A percentile compares a stretch with the other conserved stretches of the same genome.
Evolutionary conservation across 1,140 invertebrate species (phyloP).

Genomic region (Lucilia sericata): DNA sequence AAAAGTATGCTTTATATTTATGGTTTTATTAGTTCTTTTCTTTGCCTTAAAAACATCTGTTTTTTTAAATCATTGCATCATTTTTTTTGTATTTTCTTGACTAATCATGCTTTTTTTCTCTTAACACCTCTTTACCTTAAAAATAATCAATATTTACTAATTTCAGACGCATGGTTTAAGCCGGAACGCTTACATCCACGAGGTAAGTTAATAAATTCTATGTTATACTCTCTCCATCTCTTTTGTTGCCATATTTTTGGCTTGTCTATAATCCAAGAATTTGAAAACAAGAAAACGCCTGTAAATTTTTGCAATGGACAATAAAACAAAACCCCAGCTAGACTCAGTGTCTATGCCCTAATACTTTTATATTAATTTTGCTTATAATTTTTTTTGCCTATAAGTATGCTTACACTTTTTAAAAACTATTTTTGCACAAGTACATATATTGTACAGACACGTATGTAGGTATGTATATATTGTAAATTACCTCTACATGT

Average conservation of each 20-base stretch:
- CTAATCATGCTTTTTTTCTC: slow-evolving; percentile 50
- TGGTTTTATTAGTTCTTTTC: background rate
- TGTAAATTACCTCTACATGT: background rate
- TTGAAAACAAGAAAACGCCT: background rate
- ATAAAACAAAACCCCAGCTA: background rate
- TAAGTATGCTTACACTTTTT: slow-evolving; percentile 6
- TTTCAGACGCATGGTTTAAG: slow-evolving; percentile 92
- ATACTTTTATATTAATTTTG: background rate
- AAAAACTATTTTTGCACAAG: background rate
- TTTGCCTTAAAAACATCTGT: background rate
- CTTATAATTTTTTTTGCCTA: slow-evolving; percentile 7
- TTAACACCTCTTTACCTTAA: slow-evolving; percentile 58
- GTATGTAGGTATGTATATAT: background rate
- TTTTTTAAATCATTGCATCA: background rate
- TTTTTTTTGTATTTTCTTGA: slow-evolving; percentile 28
- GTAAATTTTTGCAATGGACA: background rate
- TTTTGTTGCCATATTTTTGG: background rate
- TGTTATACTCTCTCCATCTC: background rate
- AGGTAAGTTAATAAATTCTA: slow-evolving; percentile 75
- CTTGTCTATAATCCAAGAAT: background rate
- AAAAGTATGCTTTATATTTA: slow-evolving; percentile 43
- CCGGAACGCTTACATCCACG: slow-evolving; percentile 87
- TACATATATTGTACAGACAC: background rate
- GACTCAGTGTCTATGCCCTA: background rate
- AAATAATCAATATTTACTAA: slow-evolving; percentile 68